Evolutionary conservation across 2,113 vertebrate species (phyloP).

Genomic region (Tichodroma muraria): DNA sequence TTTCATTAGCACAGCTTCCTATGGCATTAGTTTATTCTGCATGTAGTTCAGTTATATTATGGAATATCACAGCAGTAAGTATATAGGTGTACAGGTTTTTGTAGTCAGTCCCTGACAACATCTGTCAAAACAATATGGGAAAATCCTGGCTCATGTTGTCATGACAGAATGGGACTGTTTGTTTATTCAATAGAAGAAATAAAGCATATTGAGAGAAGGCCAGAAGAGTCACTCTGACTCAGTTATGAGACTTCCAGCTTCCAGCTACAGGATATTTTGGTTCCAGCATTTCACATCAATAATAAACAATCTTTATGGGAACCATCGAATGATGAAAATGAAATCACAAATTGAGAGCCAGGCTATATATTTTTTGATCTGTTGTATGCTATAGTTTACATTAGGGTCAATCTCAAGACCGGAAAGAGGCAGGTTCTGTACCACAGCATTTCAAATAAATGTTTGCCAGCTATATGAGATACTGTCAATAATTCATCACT

Average conservation of each 20-base stretch:
- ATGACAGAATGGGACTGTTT: constrained; percentile 26
- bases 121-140: constrained; percentile 48
- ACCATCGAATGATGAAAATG: constrained; percentile 22
- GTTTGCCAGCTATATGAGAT: constrained; percentile 34
- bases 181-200: constrained; percentile 41
- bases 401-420: background rate
- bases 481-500: constrained; percentile 54
- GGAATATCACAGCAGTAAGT: background rate
- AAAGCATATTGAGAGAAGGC: constrained; percentile 24
- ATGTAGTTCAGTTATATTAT: background rate
- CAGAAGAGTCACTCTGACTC: constrained; percentile 32
- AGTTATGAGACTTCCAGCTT: constrained; percentile 3
- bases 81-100: constrained; percentile 28
- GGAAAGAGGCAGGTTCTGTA: constrained; percentile 7
- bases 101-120: constrained; percentile 10
- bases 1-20: background rate
- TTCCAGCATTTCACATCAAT: constrained; percentile 41
- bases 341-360: constrained; percentile 20
- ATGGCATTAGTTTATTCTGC: constrained; percentile 1
- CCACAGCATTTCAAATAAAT: constrained; percentile 46
- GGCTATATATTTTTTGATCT: constrained; percentile 41
- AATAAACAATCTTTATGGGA: constrained; percentile 55
- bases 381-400: background rate
- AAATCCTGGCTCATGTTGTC: constrained; percentile 12
- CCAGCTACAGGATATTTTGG: constrained; percentile 46